These are phyloP conservation scores for Climacteris rufus DNA, from an alignment of 2,113 vertebrate genomes.

Conservation along the genomic window DNA sequence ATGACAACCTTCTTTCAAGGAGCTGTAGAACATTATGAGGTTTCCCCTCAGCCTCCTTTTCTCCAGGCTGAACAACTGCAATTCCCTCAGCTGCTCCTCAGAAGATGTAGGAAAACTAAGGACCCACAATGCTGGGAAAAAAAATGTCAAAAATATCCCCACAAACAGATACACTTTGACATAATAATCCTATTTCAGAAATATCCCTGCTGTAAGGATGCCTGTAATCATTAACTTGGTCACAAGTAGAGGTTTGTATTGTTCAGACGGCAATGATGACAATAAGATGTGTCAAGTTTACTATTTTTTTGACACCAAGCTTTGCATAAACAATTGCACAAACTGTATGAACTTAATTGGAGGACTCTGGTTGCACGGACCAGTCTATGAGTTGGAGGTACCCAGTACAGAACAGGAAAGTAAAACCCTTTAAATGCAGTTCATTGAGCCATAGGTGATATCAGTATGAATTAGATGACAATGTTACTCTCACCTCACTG, in stretches of 20 bases:
- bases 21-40: neutral
- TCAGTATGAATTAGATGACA: neutral
- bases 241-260: neutral
- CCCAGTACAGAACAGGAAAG: neutral
- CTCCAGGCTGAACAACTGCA: neutral
- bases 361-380: neutral
- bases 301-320: neutral
- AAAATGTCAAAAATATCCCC: neutral
- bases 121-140: neutral
- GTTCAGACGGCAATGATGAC: accelerated
- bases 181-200: neutral
- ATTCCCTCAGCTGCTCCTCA: neutral
- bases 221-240: neutral
- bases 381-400: neutral
- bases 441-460: neutral
- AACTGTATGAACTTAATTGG: neutral
- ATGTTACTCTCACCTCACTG: neutral
- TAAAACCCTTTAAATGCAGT: neutral
- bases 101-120: neutral
- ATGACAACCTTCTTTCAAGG: too few relatives aligned
- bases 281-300: neutral
- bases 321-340: neutral
- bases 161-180: neutral
- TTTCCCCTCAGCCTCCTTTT: neutral
- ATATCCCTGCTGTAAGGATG: neutral